These are phyloP conservation scores for Criorhina ranunculi DNA, from an alignment of 2,888 invertebrate genomes.

Conservation along the genomic window DNA sequence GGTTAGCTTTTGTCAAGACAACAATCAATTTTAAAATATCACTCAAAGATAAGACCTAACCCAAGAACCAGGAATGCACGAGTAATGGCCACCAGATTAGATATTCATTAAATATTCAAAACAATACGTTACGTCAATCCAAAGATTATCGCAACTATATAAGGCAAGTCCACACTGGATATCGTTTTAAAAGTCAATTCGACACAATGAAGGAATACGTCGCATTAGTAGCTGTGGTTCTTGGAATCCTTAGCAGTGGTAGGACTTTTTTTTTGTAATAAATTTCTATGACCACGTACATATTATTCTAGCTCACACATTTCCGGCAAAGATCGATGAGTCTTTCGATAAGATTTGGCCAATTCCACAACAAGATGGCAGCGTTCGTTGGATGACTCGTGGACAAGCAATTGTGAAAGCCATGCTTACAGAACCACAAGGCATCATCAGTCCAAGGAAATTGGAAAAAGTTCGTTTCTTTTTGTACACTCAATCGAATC, in stretches of 20 bases:
- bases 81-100: slow-evolving; percentile 18
- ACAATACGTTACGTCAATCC: neutral
- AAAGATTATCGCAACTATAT: slow-evolving; percentile 3
- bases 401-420: slow-evolving; percentile 31
- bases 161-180: neutral
- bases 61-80: neutral
- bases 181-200: neutral
- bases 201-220: slow-evolving; percentile 16
- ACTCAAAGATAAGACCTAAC: slow-evolving; percentile 19
- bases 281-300: no score
- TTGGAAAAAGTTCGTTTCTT: slow-evolving; percentile 56
- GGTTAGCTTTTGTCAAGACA: neutral
- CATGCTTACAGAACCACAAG: slow-evolving; percentile 9
- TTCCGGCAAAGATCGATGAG: neutral
- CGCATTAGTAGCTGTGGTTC: neutral
- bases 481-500: slow-evolving; percentile 61
- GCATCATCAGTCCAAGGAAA: slow-evolving; percentile 4
- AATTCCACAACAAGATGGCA: slow-evolving; percentile 47
- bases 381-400: slow-evolving; percentile 45
- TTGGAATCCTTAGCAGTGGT: slow-evolving; percentile 12
- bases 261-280: neutral
- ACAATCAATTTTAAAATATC: neutral
- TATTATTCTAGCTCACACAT: slow-evolving; percentile 13
- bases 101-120: slow-evolving; percentile 20
- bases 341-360: slow-evolving; percentile 28